Evolutionary conservation across 2,888 invertebrate species (phyloP).

Genomic region (Spodoptera exigua): DNA sequence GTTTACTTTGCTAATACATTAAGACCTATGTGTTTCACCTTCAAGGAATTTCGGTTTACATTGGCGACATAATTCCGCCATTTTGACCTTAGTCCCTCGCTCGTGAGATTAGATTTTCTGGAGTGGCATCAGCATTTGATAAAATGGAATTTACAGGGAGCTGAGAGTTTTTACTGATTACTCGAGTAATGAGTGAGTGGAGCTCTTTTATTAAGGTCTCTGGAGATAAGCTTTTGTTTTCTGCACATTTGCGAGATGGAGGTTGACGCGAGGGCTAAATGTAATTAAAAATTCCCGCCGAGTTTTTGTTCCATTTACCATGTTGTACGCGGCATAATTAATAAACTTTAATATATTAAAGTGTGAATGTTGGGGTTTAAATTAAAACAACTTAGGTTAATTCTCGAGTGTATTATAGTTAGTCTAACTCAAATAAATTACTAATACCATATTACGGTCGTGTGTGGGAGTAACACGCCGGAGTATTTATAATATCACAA

Average conservation of each 20-base stretch:
- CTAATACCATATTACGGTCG: constrained; percentile 38
- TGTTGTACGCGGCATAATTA: constrained; percentile 56
- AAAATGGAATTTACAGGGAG: constrained; percentile 56
- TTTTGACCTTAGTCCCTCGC: constrained; percentile 31
- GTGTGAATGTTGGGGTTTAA: constrained; percentile 20
- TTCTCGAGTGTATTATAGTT: constrained; percentile 37
- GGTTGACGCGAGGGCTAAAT: constrained; percentile 66
- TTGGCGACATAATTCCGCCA: constrained; percentile 18
- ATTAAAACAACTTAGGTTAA: constrained; percentile 36
- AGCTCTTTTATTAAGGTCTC: constrained; percentile 71
- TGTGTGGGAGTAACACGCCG: constrained; percentile 15
- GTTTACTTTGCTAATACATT: constrained; percentile 43
- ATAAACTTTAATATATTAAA: constrained; percentile 60
- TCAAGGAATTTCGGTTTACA: constrained; percentile 35
- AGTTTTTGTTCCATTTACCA: constrained; percentile 61
- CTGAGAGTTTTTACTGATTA: constrained; percentile 73
- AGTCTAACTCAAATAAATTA: constrained; percentile 44
- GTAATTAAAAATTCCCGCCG: constrained; percentile 71
- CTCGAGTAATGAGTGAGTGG: constrained; percentile 67
- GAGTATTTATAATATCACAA: constrained; percentile 19
- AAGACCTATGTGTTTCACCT: constrained; percentile 20
- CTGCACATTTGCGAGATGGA: constrained; percentile 69
- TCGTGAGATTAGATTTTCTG: constrained; percentile 56
- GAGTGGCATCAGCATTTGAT: constrained; percentile 51
- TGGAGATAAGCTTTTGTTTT: constrained; percentile 76